phyloP scores from a whole-genome alignment of 1,140 invertebrate genomes.

The Cydia strobilella region DNA sequence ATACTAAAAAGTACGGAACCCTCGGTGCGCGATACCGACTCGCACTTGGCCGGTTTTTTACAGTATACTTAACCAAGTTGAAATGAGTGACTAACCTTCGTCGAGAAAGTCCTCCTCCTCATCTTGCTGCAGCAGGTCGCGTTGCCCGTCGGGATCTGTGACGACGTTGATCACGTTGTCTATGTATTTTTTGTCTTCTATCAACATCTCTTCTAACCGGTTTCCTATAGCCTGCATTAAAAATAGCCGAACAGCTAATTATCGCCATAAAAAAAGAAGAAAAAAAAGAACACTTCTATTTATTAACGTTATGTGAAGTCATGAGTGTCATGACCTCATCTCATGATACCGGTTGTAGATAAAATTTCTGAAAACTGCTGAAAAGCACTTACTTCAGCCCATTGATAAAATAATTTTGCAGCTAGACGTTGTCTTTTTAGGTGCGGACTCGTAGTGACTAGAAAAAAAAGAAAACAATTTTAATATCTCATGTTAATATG shows the following conservation, averaged over 20 bases:
- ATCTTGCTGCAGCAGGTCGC: slow-evolving; percentile 92
- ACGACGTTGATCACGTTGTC: slow-evolving; percentile 86
- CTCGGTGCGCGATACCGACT: too few relatives aligned
- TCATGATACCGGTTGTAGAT: background rate
- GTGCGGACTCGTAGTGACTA: slow-evolving; percentile 72
- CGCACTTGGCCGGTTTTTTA: too few relatives aligned
- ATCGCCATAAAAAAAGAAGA: background rate
- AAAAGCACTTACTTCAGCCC: slow-evolving; percentile 90
- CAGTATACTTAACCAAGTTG: too few relatives aligned
- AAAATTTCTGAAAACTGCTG: background rate
- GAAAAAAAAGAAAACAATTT: slow-evolving; percentile 37
- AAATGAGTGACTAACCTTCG: slow-evolving; percentile 85
- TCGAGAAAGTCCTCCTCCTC: slow-evolving; percentile 99
- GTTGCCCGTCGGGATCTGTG: slow-evolving; percentile 90
- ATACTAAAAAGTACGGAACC: too few relatives aligned
- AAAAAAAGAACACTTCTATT: too few relatives aligned
- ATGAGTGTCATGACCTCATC: too few relatives aligned
- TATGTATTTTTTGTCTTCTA: slow-evolving; percentile 87
- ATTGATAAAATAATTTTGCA: slow-evolving; percentile 98
- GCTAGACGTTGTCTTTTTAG: slow-evolving; percentile 88
- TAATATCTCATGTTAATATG: background rate
- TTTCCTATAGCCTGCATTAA: slow-evolving; percentile 84
- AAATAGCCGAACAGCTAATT: background rate
- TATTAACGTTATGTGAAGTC: too few relatives aligned
- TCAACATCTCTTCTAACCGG: slow-evolving; percentile 91